Percentiles rank a stretch among this genome's conserved stretches.
Evolutionary conservation across 2,888 invertebrate species (phyloP).

Genomic region (Spatulosminthurus flaviceps): DNA sequence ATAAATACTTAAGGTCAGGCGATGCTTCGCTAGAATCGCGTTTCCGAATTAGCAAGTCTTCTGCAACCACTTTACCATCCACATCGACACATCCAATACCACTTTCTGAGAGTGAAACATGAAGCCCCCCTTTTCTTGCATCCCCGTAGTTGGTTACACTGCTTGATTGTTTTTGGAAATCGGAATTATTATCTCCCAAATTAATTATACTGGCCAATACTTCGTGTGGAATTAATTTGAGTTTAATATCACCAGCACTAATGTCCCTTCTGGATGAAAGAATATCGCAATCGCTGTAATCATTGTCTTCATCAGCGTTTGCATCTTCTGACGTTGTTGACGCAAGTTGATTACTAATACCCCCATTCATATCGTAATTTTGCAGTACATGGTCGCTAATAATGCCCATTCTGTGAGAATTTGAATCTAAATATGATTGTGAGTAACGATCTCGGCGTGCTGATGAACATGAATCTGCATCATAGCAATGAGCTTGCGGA

Average conservation of each 20-base stretch:
- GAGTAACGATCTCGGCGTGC: background rate
- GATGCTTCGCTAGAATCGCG: no score
- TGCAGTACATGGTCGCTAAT: background rate
- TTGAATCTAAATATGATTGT: constrained; percentile 3
- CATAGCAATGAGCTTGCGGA: background rate
- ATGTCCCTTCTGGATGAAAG: background rate
- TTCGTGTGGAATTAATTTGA: background rate
- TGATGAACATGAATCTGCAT: background rate
- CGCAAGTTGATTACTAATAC: constrained; percentile 46
- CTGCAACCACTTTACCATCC: no score
- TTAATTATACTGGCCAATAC: background rate
- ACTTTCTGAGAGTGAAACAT: constrained; percentile 20
- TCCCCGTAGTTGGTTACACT: no score
- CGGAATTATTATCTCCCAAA: background rate
- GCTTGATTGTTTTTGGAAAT: background rate
- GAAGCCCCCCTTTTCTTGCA: no score
- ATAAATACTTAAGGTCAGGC: no score
- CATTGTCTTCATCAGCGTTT: constrained; percentile 39
- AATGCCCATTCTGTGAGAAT: constrained; percentile 21
- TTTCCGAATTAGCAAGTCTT: no score
- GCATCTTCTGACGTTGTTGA: constrained; percentile 49
- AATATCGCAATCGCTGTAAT: constrained; percentile 34
- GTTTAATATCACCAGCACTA: background rate
- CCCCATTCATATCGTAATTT: background rate
- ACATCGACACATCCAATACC: constrained; percentile 6